A percentile compares a stretch with the other conserved stretches of the same genome.
These are phyloP conservation scores for Pygocentrus nattereri DNA, from an alignment of 2,797 vertebrate genomes.

Conservation along the genomic window DNA sequence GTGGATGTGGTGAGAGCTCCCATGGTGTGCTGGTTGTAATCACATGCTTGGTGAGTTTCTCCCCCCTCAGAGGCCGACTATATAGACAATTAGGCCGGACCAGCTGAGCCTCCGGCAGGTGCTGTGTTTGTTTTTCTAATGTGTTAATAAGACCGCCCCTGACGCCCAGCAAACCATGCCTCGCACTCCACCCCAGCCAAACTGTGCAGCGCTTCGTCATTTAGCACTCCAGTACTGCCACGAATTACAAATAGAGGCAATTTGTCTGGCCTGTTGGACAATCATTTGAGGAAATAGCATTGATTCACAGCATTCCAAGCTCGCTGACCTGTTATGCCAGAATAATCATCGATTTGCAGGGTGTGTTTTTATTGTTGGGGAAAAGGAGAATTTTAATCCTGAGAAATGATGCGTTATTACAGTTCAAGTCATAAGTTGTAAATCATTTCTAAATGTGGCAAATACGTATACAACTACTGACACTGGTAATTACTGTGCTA, in stretches of 20 bases:
- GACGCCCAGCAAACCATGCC: conserved; percentile 21
- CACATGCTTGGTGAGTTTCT: conserved; percentile 45
- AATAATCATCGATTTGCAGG: conserved; percentile 32
- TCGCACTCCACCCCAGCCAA: conserved; percentile 30
- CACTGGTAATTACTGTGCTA: no score
- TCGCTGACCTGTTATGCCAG: neutral
- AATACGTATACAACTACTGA: no score
- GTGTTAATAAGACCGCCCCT: conserved; percentile 59
- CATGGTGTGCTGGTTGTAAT: conserved; percentile 43
- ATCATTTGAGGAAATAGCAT: conserved; percentile 51
- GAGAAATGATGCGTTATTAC: neutral
- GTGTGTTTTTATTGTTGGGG: neutral
- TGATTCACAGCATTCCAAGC: conserved; percentile 12
- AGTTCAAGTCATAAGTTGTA: no score
- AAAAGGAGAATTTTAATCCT: neutral
- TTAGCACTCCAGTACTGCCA: conserved; percentile 45
- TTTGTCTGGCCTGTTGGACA: conserved; percentile 39
- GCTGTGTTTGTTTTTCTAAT: conserved; percentile 66
- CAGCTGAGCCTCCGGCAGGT: conserved; percentile 59
- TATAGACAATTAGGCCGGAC: conserved; percentile 55
- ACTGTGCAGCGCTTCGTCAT: conserved; percentile 39
- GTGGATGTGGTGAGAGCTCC: conserved; percentile 29
- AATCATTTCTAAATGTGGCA: no score
- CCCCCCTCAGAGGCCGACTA: conserved; percentile 38
- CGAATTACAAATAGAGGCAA: conserved; percentile 51